Base-by-base conservation (phyloP, 2,888 invertebrate species). In the Lepidonotus clava region DNA sequence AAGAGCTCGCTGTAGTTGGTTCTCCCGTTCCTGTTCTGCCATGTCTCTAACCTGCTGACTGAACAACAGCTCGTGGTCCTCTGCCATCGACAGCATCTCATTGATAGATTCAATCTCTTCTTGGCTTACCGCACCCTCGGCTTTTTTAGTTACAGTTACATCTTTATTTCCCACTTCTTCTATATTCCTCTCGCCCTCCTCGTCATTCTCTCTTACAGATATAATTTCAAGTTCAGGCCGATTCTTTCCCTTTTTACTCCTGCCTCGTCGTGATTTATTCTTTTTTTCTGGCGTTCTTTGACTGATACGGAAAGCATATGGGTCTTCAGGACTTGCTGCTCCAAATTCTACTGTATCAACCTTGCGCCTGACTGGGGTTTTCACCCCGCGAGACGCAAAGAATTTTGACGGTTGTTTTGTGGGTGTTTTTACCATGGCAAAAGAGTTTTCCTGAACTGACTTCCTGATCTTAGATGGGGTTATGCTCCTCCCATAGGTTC, bases 41-140 rank as follows among this genome's bases (percentile, higher is more conserved):
- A 87, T 86, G 34, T 87, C 84, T 41, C 87, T 61, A 24, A 89
- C 83, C 46, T 89, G 89, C 83, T 89, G 89, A 84, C 89, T 89
- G 67, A 92, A 91, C 83, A 92, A 24, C 18, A 93, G 87, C 66
- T 92, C 92, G 89, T 91, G 90, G n/a, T 90, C 90, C 84, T 93
- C 92, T 32, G 93, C 93, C 41, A 91, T 87, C 34, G 88, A 89
- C 8, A 93, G 89, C 84, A 90, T 89, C 28, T 88, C 89, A 28
- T 87, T 86, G 56, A 91, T 67, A 40, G 89, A 88, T 21, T 89
- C 85, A 51, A 91, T 84, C 86, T 91, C 61, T 21, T 53, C 86
- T 80, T 87, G 38, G 32, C 71, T 36, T 71, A 71, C 5, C 24
- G 38, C 36, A 38, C 14, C 41, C 38, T 32, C 76, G 24, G 14